Conservation (phyloP, 1,140 invertebrate species). For the Penaeus vannamei region DNA sequence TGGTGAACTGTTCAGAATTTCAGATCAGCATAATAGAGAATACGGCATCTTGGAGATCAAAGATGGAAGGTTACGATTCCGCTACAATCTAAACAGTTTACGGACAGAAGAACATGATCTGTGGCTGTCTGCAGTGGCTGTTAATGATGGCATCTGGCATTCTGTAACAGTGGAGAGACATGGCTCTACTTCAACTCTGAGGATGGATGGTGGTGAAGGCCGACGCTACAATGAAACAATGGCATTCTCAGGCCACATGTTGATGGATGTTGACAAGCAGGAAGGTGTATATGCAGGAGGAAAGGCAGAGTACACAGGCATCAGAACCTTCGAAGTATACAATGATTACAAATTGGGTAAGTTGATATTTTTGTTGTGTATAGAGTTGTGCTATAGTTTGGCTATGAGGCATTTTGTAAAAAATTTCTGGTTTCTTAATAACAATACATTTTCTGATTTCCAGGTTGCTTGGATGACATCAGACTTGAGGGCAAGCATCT, state of each 20-base stretch:
- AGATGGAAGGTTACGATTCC: constrained; percentile 89
- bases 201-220: constrained; percentile 95
- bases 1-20: constrained; percentile 92
- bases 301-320: constrained; percentile 94
- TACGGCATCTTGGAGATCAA: constrained; percentile 95
- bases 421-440: neutral
- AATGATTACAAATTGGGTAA: constrained; percentile 94
- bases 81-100: constrained; percentile 91
- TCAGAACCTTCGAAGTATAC: constrained; percentile 92
- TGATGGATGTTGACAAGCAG: constrained; percentile 92
- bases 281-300: constrained; percentile 95
- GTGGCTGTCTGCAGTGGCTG: constrained; percentile 89
- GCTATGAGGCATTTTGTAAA: neutral
- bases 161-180: constrained; percentile 86
- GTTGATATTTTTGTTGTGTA: constrained; percentile 39
- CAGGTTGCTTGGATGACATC: constrained; percentile 87
- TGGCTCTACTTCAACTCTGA: constrained; percentile 93
- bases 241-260: constrained; percentile 90
- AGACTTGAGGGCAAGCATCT: constrained; percentile 93
- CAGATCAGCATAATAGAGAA: constrained; percentile 94
- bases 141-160: constrained; percentile 98
- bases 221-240: constrained; percentile 95
- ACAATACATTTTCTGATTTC: neutral
- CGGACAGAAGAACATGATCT: constrained; percentile 90
- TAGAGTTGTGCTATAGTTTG: neutral